Base-by-base conservation (phyloP, 2,888 invertebrate genomes). In the Drosophila mercatorum region DNA sequence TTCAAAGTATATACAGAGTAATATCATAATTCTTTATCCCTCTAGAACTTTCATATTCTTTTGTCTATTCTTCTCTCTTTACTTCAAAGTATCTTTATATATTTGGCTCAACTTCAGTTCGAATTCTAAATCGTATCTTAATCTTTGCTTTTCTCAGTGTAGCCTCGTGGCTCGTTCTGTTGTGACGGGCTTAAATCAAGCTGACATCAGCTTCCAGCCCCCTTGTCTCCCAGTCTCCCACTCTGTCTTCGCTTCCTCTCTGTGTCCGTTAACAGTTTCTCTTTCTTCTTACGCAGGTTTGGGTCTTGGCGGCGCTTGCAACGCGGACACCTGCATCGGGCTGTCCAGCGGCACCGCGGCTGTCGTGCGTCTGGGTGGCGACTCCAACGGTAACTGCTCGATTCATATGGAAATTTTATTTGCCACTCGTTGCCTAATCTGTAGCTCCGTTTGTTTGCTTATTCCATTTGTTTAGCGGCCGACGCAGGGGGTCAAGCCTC, bases 271-370 rank as follows among this genome's bases (percentile, higher is more conserved):
- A 56, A 69, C 67, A 70, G 36, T 70, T 81, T 76, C 75, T 65
- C 70, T 73, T 65, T 64, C 68, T 73, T n/a, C 60, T 73, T 65
- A 58, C 47, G 52, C 73, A 93, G 93, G 74, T 49, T 22, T 77
- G 41, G 34, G 72, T 28, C 28, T 61, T 69, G 80, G 91, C 68
- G 84, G 86, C 67, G 85, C 81, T 72, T 93, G 93, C 82, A 91
- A 92, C 65, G 86, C 85, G 76, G 93, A 93, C 87, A 93, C 93
- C 80, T 93, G 93, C 89, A 92, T 93, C 67, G 93, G 93, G 17
- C 84, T 93, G 28, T 93, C 93, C 36, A 93, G 93, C 79, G 93
- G 93, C 68, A 93, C 93, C 28, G 93, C 93, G 63, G 91, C 91
- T 72, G 77, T 92, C 59, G 75, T 88, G 76, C 75, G 83, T 67